Percentiles rank a stretch among this genome's conserved stretches.
Conservation (phyloP, 2,113 vertebrate genomes). For the Sinocyclocheilus anshuiensis region DNA sequence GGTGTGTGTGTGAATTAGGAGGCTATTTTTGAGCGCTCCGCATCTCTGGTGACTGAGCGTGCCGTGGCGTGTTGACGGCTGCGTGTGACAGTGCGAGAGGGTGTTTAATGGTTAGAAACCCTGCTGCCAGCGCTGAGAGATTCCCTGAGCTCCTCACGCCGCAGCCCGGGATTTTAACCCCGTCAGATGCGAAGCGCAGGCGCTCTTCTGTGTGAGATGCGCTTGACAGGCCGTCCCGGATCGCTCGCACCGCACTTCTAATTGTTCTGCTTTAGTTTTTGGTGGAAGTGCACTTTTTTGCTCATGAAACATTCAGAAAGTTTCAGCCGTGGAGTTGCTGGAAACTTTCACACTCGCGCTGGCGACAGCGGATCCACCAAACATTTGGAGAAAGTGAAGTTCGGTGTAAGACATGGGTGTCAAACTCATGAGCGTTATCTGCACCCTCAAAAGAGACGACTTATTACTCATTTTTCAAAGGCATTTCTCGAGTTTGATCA, state of each 20-base stretch:
- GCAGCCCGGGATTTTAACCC: conserved; percentile 2
- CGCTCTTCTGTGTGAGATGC: background rate
- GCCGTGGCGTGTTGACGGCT: conserved; percentile 25
- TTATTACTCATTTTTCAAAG: background rate
- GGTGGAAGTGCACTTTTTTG: background rate
- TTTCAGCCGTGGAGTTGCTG: background rate
- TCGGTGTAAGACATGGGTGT: background rate
- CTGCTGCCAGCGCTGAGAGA: conserved; percentile 7
- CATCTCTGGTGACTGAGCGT: too few relatives aligned
- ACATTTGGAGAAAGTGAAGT: background rate
- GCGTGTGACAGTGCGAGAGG: conserved; percentile 49
- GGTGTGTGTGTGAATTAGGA: conserved; percentile 40
- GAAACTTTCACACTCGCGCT: background rate
- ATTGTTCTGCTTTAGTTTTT: conserved; percentile 9
- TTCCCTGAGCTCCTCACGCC: conserved; percentile 9
- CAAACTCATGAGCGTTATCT: background rate
- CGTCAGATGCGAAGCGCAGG: background rate
- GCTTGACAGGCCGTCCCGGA: background rate
- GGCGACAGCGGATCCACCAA: background rate
- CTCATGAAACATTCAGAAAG: conserved; percentile 16
- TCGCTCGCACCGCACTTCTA: background rate
- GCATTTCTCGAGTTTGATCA: background rate
- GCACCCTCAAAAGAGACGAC: too few relatives aligned
- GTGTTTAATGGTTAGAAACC: conserved; percentile 55
- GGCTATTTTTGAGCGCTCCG: background rate